These are phyloP conservation scores for Lycia hirtaria DNA, from an alignment of 2,888 invertebrate genomes.

Conservation along the genomic window DNA sequence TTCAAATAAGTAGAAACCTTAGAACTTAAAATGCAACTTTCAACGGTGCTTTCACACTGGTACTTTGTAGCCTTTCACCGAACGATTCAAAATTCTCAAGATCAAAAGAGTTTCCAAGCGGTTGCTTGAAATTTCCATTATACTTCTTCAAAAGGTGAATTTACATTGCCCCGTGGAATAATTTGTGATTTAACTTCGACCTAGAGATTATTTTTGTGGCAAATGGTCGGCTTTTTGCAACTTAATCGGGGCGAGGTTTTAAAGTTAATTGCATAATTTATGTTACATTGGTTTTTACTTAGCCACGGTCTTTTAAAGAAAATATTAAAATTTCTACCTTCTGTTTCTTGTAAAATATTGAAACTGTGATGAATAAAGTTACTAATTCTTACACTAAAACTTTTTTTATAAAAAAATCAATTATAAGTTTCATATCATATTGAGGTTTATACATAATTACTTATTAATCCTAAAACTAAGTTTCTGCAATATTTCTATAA, in stretches of 20 bases:
- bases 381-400: background rate
- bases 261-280: slow-evolving; percentile 23
- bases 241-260: slow-evolving; percentile 18
- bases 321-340: background rate
- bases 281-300: slow-evolving; percentile 20
- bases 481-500: too few relatives aligned
- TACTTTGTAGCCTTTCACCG: slow-evolving; percentile 58
- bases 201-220: slow-evolving; percentile 34
- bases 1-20: slow-evolving; percentile 25
- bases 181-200: slow-evolving; percentile 56
- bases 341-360: background rate
- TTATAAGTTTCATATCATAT: too few relatives aligned
- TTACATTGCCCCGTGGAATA: slow-evolving; percentile 61
- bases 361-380: background rate
- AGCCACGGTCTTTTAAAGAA: background rate
- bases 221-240: slow-evolving; percentile 10
- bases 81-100: slow-evolving; percentile 69
- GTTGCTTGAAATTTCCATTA: slow-evolving; percentile 77
- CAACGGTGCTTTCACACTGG: slow-evolving; percentile 29
- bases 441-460: too few relatives aligned
- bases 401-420: too few relatives aligned
- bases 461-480: too few relatives aligned
- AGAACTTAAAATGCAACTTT: slow-evolving; percentile 49
- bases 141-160: slow-evolving; percentile 69
- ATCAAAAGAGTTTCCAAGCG: slow-evolving; percentile 77